Conservation (phyloP, 2,113 vertebrate genomes). For the Serinus canaria region DNA sequence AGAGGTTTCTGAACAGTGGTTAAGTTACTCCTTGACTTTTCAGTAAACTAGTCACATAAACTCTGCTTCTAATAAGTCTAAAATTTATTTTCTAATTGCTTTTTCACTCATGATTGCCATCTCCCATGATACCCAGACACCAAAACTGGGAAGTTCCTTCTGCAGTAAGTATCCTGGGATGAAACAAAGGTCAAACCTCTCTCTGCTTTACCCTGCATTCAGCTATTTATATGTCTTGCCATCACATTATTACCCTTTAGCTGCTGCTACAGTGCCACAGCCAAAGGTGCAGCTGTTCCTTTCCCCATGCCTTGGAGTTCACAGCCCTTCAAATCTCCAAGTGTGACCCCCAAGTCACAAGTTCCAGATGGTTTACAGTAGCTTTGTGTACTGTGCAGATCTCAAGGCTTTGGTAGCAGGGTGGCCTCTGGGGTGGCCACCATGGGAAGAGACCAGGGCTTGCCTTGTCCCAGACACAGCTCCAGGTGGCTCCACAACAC, state of each 20-base stretch:
- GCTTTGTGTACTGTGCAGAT: not conserved
- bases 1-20: not conserved
- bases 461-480: not conserved
- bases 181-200: not conserved
- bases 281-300: not conserved
- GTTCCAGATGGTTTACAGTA: not conserved
- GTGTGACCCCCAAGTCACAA: not conserved
- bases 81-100: not conserved
- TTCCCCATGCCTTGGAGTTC: not conserved
- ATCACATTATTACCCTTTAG: not conserved
- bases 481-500: not conserved
- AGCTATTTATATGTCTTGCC: not conserved
- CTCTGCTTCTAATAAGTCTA: not conserved
- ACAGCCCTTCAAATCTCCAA: not conserved
- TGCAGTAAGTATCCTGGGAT: not conserved
- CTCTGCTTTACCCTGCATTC: not conserved
- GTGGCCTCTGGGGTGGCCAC: not conserved
- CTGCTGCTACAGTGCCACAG: not conserved
- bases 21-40: not conserved
- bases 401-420: not conserved
- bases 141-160: not conserved
- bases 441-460: too few relatives aligned
- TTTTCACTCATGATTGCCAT: not conserved
- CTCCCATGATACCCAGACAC: not conserved
- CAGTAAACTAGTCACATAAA: not conserved